Base-by-base conservation (phyloP, 2,888 invertebrate species). In the Drosophila kanekoi region DNA sequence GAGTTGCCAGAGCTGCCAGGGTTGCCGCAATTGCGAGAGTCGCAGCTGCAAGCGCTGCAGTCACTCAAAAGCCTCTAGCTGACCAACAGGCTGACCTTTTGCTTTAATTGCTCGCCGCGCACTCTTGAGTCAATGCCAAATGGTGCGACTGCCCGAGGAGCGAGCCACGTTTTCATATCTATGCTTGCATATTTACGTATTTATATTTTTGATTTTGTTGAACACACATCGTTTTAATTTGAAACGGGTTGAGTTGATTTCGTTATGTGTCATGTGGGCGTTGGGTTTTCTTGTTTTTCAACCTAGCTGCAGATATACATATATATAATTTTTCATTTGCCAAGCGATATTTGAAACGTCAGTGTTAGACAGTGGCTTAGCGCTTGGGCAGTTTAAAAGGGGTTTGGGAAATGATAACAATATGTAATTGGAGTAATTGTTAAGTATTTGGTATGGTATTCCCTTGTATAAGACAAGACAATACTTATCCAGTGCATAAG, bases 91-190 rank as follows among this genome's bases (percentile, higher is more conserved):
- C 59, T 83, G 87, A 83, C 87, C 87, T 83, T 83, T 84, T 81
- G 82, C 79, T 81, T 83, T 83, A 87, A 84, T 84, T 83, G 82
- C 72, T 58, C 45, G 40, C 44, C 69, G 58, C 56, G 53, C 64
- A 57, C 62, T 61, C 49, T 11, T 57, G 38, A 61, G 20, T 65
- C 79, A 81, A 79, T 79, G 79, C 72, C 79, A 73, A 64, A 61
- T 37, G 38, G 40, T 38, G 44, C 52, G 53, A 45, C 60, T 64
- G 58, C 40, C 74, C 69, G 64, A 56, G 57, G 63, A 65, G 35
- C 16, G 45, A 43, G 37, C 37, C 18, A 16, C 44, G 47, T 18
- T 47, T 54, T 40, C 18, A 63, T 54, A 58, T 45, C 14, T 11
- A 38, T 11, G n/a, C 8, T 8, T 13, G 13, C 1, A 28, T 6